Percentiles rank a stretch among this genome's conserved stretches.
Evolutionary conservation across 2,113 vertebrate species (phyloP).

Genomic region (Pterocles burchelli): DNA sequence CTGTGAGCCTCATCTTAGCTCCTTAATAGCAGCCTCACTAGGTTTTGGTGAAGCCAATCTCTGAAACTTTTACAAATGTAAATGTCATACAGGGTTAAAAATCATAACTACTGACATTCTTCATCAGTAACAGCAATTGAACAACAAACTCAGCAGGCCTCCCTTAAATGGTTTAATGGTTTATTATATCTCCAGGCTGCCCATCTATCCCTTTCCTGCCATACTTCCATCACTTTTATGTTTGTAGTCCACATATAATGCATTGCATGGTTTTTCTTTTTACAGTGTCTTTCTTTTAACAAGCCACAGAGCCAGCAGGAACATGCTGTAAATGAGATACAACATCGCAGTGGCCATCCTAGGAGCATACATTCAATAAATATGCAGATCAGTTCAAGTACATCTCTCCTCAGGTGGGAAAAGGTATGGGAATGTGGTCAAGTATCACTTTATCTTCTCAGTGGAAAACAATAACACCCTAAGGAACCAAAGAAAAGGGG

Average conservation of each 20-base stretch:
- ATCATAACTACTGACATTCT: conserved; percentile 48
- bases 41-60: neutral
- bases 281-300: conserved; percentile 23
- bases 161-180: conserved; percentile 49
- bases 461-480: conserved; percentile 5
- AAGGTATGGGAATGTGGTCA: conserved; percentile 6
- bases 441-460: conserved; percentile 8
- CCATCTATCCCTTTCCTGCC: conserved; percentile 15
- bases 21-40: neutral
- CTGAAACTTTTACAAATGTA: conserved; percentile 8
- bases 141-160: conserved; percentile 28
- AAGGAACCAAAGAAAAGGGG: neutral
- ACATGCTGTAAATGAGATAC: conserved; percentile 31
- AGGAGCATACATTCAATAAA: conserved; percentile 51
- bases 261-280: neutral
- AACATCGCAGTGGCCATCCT: neutral
- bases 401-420: conserved; percentile 43
- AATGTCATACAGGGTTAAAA: neutral
- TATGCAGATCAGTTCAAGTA: conserved; percentile 49
- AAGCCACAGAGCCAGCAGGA: conserved; percentile 43
- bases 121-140: conserved; percentile 46
- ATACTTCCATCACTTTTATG: conserved; percentile 48
- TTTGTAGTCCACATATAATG: neutral
- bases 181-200: conserved; percentile 48
- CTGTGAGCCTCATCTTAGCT: neutral